Conservation (phyloP, 2,113 vertebrate species). For the Atrichornis clamosus region DNA sequence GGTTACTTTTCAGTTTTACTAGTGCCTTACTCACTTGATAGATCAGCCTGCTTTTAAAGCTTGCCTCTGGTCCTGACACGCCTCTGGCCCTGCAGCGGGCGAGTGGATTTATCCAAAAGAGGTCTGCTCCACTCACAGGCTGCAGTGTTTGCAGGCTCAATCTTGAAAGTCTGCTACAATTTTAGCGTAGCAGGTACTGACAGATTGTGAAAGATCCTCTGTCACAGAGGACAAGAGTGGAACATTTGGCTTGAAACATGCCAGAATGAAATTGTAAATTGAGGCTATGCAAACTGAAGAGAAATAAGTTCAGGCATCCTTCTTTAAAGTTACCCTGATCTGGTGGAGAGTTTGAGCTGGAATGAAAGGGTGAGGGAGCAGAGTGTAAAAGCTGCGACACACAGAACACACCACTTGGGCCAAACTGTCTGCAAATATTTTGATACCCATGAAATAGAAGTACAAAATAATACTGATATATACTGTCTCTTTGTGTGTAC, state of each 20-base stretch:
- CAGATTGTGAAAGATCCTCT: neutral
- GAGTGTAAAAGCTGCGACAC: neutral
- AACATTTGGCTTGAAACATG: neutral
- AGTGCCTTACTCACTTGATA: neutral
- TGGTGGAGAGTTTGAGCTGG: neutral
- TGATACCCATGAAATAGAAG: neutral
- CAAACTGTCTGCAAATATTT: neutral
- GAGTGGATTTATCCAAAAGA: neutral
- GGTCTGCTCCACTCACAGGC: neutral
- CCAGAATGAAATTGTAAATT: neutral
- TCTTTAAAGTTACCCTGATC: neutral
- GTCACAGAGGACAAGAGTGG: neutral
- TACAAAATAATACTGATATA: neutral
- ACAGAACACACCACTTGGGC: too few relatives aligned
- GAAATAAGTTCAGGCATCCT: neutral
- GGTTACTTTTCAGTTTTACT: neutral
- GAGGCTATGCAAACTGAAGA: neutral
- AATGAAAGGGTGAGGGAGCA: neutral
- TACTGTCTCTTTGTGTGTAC: neutral
- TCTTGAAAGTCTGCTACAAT: neutral
- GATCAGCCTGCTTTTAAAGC: neutral
- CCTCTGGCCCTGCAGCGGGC: fast-evolving
- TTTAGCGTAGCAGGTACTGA: neutral
- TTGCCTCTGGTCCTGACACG: neutral
- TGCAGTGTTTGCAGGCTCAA: neutral